Evolutionary conservation across 2,888 invertebrate genomes (phyloP).

Genomic region (Tachystola acroxantha): DNA sequence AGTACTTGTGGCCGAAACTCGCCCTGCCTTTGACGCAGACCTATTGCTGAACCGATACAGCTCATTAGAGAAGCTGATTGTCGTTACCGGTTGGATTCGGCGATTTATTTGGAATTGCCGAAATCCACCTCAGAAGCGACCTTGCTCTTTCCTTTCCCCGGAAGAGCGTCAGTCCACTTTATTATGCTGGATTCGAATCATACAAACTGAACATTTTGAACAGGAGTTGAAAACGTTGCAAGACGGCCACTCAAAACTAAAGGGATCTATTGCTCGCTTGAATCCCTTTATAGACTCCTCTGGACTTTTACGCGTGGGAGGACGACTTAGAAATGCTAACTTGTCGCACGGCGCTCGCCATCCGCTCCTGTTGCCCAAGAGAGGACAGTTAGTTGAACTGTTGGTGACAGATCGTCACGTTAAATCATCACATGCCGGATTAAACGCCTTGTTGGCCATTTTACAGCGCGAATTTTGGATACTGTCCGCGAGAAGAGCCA

Average conservation of each 20-base stretch:
- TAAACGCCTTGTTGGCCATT: conserved; percentile 6
- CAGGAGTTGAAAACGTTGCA: no score
- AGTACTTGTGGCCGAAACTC: no score
- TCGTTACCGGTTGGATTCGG: background rate
- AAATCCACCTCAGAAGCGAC: no score
- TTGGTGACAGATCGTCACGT: conserved; percentile 9
- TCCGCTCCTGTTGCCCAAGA: conserved; percentile 3
- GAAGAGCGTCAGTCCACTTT: no score
- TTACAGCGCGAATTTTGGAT: background rate
- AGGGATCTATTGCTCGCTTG: background rate
- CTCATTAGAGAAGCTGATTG: background rate
- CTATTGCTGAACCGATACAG: background rate
- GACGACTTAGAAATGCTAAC: conserved; percentile 4
- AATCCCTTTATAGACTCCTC: background rate
- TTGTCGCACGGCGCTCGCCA: conserved; percentile 4
- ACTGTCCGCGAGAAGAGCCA: background rate
- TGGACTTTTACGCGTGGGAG: conserved; percentile 4
- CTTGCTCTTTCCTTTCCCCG: no score
- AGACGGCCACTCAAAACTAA: no score
- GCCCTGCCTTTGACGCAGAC: background rate
- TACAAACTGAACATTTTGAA: no score
- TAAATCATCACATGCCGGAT: conserved; percentile 6
- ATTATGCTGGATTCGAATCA: no score
- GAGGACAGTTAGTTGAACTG: conserved; percentile 2
- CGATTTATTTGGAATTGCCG: no score